Evolutionary conservation across 2,797 vertebrate genomes (phyloP).

Genomic region (Macrochelys suwanniensis): DNA sequence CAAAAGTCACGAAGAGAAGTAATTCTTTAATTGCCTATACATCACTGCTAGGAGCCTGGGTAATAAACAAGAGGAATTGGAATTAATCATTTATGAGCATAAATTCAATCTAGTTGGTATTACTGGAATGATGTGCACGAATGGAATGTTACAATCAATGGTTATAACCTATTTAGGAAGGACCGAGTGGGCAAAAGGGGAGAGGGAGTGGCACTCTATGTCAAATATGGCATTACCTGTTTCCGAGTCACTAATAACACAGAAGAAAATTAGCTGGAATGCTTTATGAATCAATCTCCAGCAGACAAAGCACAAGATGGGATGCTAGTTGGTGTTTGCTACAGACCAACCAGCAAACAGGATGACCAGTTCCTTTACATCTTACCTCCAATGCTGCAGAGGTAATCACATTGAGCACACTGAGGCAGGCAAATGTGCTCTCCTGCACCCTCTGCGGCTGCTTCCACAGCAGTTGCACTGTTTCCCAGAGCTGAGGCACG

Average conservation of each 20-base stretch:
- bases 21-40: background rate
- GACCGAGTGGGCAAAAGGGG: background rate
- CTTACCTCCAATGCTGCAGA: background rate
- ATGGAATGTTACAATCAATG: background rate
- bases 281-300: background rate
- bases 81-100: background rate
- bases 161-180: background rate
- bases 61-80: background rate
- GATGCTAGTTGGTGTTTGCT: background rate
- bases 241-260: background rate
- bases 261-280: background rate
- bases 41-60: background rate
- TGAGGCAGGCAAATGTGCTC: background rate
- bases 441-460: background rate
- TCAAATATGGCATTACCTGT: background rate
- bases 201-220: background rate
- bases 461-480: background rate
- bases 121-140: background rate
- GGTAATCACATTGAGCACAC: background rate
- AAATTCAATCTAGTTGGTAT: background rate
- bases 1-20: background rate
- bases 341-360: background rate
- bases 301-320: background rate
- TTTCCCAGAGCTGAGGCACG: background rate
- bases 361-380: background rate